These are phyloP conservation scores for Chymomyza fuscimana DNA, from an alignment of 2,888 invertebrate genomes.

Conservation along the genomic window DNA sequence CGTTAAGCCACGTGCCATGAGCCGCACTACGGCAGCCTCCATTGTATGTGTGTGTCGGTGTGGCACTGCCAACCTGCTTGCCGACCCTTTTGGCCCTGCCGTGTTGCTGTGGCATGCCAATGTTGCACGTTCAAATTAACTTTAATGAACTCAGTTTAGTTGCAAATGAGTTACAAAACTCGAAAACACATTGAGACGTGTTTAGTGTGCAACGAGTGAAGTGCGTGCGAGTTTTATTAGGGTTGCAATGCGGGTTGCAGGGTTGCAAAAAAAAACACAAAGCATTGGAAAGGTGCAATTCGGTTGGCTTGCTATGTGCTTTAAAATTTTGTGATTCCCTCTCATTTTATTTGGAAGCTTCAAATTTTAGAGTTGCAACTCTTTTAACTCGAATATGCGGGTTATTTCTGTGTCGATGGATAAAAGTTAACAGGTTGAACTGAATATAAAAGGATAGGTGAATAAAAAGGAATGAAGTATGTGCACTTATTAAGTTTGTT, in stretches of 20 bases:
- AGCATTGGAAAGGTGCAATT: no score
- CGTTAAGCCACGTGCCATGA: slow-evolving; percentile 60
- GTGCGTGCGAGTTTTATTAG: not conserved
- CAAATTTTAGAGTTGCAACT: no score
- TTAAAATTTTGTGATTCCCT: no score
- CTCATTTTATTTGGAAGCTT: no score
- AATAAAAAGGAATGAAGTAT: no score
- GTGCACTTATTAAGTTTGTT: no score
- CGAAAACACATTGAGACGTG: slow-evolving; percentile 73
- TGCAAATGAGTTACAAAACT: slow-evolving; percentile 73
- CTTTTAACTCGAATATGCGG: no score
- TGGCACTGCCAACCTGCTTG: slow-evolving; percentile 11
- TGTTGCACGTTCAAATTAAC: slow-evolving; percentile 73
- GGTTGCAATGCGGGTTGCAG: not conserved
- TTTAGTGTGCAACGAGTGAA: slow-evolving; percentile 55
- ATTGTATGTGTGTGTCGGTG: slow-evolving; percentile 31
- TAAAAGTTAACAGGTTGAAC: no score
- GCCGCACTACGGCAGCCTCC: slow-evolving; percentile 8
- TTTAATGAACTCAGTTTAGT: slow-evolving; percentile 74
- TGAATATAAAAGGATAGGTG: no score
- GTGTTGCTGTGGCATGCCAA: slow-evolving; percentile 61
- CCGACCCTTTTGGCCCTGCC: not conserved
- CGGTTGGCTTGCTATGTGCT: no score
- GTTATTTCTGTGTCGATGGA: no score
- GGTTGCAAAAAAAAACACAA: no score